Evolutionary conservation across 1,140 invertebrate genomes (phyloP).

Genomic region (Hylaeus volcanicus): DNA sequence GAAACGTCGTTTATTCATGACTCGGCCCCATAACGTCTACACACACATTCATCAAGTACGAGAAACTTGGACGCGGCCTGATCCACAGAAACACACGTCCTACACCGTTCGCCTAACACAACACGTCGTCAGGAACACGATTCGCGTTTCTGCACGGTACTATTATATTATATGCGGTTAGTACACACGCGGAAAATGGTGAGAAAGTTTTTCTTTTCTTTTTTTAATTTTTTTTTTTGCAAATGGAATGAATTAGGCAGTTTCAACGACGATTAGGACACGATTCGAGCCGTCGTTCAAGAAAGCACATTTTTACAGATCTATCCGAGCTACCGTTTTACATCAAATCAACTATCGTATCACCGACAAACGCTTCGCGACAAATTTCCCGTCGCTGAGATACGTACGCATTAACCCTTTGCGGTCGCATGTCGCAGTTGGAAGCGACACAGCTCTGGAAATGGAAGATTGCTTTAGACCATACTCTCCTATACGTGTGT

Average conservation of each 20-base stretch:
- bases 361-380: background rate
- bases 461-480: too few species aligned
- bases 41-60: constrained; percentile 34
- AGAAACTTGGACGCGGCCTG: constrained; percentile 35
- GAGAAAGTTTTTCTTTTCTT: constrained; percentile 5
- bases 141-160: constrained; percentile 44
- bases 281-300: constrained; percentile 32
- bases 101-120: constrained; percentile 23
- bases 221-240: constrained; percentile 4
- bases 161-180: constrained; percentile 24
- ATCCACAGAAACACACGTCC: constrained; percentile 36
- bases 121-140: constrained; percentile 38
- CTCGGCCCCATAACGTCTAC: constrained; percentile 35
- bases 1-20: constrained; percentile 49
- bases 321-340: background rate
- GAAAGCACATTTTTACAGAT: constrained; percentile 1
- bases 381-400: background rate
- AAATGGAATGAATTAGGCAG: constrained; percentile 53
- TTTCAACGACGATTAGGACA: constrained; percentile 52
- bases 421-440: background rate
- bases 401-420: background rate
- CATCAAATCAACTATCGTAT: background rate
- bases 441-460: too few species aligned
- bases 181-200: constrained; percentile 30
- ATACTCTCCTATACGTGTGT: too few species aligned